Conservation (phyloP, 1,140 invertebrate species). For the Tachypleus tridentatus region DNA sequence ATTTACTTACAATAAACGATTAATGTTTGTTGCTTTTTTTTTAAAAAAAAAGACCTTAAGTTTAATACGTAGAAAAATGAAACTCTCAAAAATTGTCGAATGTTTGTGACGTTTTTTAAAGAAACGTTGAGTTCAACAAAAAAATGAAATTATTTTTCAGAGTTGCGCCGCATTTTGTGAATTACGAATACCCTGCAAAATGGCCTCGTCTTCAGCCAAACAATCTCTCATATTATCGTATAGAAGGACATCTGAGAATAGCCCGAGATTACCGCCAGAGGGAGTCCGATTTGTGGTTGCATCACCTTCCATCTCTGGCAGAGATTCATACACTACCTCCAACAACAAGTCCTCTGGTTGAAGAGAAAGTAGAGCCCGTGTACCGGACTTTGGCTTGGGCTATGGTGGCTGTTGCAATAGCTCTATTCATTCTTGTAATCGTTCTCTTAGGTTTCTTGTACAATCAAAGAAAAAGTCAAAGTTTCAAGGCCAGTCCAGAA, state of each 20-base stretch:
- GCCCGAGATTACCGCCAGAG: slow-evolving; percentile 13
- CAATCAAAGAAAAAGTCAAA: slow-evolving; percentile 24
- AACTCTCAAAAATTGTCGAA: too few relatives aligned
- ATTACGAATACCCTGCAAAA: slow-evolving; percentile 21
- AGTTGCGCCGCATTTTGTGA: slow-evolving; percentile 18
- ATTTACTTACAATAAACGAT: too few relatives aligned
- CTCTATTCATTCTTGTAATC: slow-evolving; percentile 22
- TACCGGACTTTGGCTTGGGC: slow-evolving; percentile 26
- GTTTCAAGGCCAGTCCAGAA: slow-evolving; percentile 21
- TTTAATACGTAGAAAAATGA: too few relatives aligned
- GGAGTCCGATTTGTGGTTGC: slow-evolving; percentile 20
- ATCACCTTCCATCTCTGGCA: slow-evolving; percentile 16
- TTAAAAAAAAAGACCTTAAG: too few relatives aligned
- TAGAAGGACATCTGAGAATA: slow-evolving; percentile 11
- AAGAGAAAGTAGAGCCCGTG: slow-evolving; percentile 1
- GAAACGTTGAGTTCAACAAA: too few relatives aligned
- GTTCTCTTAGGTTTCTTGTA: slow-evolving; percentile 23
- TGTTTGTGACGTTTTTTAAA: too few relatives aligned
- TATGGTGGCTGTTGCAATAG: slow-evolving; percentile 24
- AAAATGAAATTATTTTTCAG: slow-evolving; percentile 8
- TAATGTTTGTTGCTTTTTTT: too few relatives aligned
- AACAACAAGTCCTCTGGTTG: slow-evolving; percentile 8
- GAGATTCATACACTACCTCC: slow-evolving; percentile 6
- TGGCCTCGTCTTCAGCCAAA: slow-evolving; percentile 14
- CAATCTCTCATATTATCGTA: slow-evolving; percentile 18